Evolutionary conservation across 1,140 invertebrate genomes (phyloP).

Genomic region (Drosophila kanapiae): DNA sequence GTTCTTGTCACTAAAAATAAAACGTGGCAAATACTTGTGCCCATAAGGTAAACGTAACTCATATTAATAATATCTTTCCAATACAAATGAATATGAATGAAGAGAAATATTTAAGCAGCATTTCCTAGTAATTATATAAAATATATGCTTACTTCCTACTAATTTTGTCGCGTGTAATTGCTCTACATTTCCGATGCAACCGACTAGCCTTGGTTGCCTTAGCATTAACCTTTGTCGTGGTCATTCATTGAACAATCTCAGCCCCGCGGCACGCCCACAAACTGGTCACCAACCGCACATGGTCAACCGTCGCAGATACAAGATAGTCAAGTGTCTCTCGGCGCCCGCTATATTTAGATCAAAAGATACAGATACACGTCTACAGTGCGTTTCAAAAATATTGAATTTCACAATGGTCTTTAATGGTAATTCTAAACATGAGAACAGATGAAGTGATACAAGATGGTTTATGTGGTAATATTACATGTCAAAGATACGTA

Average conservation of each 20-base stretch:
- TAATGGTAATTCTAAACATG: conserved; percentile 26
- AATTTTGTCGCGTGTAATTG: conserved; percentile 1
- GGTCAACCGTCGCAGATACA: conserved; percentile 58
- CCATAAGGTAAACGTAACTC: no score
- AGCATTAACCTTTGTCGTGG: conserved; percentile 53
- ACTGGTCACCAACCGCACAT: conserved; percentile 54
- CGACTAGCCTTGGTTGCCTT: conserved; percentile 27
- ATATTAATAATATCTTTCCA: no score
- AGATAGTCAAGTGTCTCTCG: conserved; percentile 45
- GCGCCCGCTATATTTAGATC: conserved; percentile 70
- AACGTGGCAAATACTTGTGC: no score
- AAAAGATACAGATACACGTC: conserved; percentile 46
- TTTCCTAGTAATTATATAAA: background rate
- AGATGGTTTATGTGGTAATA: conserved; percentile 17
- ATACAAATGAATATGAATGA: no score
- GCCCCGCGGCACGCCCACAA: conserved; percentile 56
- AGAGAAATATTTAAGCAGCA: no score
- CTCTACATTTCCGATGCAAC: conserved; percentile 35
- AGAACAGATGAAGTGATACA: conserved; percentile 16
- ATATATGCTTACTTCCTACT: background rate
- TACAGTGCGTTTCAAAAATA: conserved; percentile 49
- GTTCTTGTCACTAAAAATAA: no score
- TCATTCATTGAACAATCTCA: conserved; percentile 46
- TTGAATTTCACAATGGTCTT: conserved; percentile 25
- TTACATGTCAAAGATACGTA: background rate